Base-by-base conservation (phyloP, 2,113 vertebrate species). In the Haemorhous mexicanus region DNA sequence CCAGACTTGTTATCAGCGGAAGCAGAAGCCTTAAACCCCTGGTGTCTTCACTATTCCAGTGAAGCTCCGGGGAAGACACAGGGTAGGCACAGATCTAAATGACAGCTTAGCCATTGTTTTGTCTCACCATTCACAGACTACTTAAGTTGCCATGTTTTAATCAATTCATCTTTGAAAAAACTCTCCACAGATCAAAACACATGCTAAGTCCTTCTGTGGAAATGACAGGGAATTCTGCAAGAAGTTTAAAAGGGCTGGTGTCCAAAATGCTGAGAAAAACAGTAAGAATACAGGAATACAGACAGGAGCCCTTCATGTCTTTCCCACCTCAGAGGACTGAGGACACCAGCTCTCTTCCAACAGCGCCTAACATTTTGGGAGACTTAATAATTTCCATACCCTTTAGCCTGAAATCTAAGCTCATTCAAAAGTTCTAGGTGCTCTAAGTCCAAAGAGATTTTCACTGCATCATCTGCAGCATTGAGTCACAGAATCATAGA, bases 1-100 rank as follows among this genome's bases (percentile, higher is more conserved):
- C 24, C 33, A n/a, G 33, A 83, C 23, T 43, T 70, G 21, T 20
- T 55, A 73, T 5, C 46, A 93, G 55, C 43, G 74, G 37, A 37
- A 67, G 56, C 23, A 43, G 56, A 63, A 87, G 66, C 56, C 61
- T 58, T 43, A 62, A 89, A 46, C 10, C 12, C 27, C 33, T 41
- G 1, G 33, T 61, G 24, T n/a, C 46, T 28, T 70, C 24, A 35
- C 10, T 16, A 13, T 0, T 0, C 9, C 46, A 95, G 27, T 5
- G 19, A 84, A 47, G 55, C 28, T 70, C 47, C n/a, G 58, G 39
- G 56, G 49, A 47, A 2, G 0, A 44, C 1, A 4, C 0, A 39
- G 22, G n/a, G 32, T 22, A 69, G 41, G n/a, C 19, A 81, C 3
- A 17, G 39, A 53, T 27, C 43, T 73, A 66, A 73, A 43, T 11